phyloP scores from a whole-genome alignment of 2,797 vertebrate genomes.

The Urocyon cinereoargenteus region DNA sequence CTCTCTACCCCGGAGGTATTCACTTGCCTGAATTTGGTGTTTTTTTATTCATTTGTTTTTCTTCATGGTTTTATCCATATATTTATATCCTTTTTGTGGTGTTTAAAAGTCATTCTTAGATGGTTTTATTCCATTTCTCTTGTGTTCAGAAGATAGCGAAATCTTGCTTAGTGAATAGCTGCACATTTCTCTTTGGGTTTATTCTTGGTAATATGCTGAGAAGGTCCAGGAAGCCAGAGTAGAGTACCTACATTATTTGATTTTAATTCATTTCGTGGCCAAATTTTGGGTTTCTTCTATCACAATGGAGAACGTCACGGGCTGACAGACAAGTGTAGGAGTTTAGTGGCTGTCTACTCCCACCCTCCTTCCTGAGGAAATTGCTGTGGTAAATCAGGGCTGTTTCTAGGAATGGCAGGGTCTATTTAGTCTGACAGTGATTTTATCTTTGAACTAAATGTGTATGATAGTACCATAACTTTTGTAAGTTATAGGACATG shows the following conservation, averaged over 20 bases:
- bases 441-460: constrained; percentile 55
- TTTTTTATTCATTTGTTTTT: constrained; percentile 41
- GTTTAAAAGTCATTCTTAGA: constrained; percentile 6
- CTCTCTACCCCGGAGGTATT: not conserved
- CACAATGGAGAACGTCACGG: not conserved
- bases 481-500: not conserved
- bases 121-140: constrained; percentile 53
- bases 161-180: not conserved
- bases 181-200: constrained; percentile 21
- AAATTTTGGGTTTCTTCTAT: not conserved
- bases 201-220: not conserved
- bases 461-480: not conserved
- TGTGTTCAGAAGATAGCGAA: not conserved
- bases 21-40: not conserved
- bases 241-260: not conserved
- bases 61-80: not conserved
- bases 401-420: constrained; percentile 50
- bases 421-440: constrained; percentile 26
- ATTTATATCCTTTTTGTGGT: not conserved
- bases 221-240: not conserved
- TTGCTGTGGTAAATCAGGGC: constrained; percentile 29
- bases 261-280: constrained; percentile 4
- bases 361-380: constrained; percentile 53
- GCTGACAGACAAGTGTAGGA: not conserved
- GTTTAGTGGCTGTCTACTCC: constrained; percentile 6